phyloP scores from a whole-genome alignment of 2,797 vertebrate species.

The Protonibea diacanthus region DNA sequence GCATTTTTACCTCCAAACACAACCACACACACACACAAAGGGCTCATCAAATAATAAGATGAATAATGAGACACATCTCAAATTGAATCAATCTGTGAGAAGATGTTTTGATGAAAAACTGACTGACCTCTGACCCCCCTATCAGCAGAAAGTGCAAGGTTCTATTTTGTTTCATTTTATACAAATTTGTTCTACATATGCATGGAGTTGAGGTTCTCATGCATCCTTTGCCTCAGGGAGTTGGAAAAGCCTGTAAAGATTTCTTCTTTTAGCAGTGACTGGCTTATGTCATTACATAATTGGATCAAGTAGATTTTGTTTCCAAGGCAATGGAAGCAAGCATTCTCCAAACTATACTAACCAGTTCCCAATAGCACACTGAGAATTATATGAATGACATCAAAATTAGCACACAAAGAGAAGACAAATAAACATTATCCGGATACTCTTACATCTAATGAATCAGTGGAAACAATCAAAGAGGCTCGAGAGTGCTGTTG shows the following conservation, averaged over 20 bases:
- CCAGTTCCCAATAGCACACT: slow-evolving; percentile 23
- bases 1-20: too few species aligned
- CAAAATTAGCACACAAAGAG: not conserved
- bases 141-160: not conserved
- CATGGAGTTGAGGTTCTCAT: slow-evolving; percentile 16
- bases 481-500: not conserved
- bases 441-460: slow-evolving; percentile 4
- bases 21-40: too few species aligned
- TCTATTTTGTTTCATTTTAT: not conserved
- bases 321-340: slow-evolving; percentile 46
- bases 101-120: not conserved
- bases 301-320: slow-evolving; percentile 69
- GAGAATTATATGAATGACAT: not conserved
- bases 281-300: slow-evolving; percentile 61
- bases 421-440: not conserved
- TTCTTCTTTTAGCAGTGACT: slow-evolving; percentile 45
- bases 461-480: slow-evolving; percentile 6
- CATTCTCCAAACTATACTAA: slow-evolving; percentile 41
- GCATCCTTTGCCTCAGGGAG: slow-evolving; percentile 24
- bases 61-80: not conserved
- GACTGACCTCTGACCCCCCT: not conserved
- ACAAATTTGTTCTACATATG: not conserved
- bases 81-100: not conserved
- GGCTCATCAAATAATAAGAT: too few species aligned
- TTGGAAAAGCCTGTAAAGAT: slow-evolving; percentile 51